Percentiles rank a stretch among this genome's conserved stretches.
Conservation (phyloP, 2,797 vertebrate genomes). For the Rhynchonycteris naso region DNA sequence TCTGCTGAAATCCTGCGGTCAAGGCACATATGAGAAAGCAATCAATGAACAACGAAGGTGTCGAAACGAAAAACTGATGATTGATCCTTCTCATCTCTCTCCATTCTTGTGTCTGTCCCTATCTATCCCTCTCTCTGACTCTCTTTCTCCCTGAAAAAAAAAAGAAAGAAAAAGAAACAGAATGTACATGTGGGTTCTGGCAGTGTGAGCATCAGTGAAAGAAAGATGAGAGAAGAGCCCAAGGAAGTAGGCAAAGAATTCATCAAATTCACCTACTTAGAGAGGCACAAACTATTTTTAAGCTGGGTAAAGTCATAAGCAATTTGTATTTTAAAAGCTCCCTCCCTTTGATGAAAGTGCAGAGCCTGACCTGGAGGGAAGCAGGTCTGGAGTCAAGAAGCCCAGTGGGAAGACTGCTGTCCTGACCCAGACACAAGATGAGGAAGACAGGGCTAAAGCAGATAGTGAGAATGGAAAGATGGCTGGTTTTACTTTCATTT, state of each 20-base stretch:
- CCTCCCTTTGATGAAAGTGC: not conserved
- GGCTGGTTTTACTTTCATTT: not conserved
- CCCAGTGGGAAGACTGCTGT: not conserved
- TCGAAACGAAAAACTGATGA: too few relatives aligned
- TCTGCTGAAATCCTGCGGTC: too few relatives aligned
- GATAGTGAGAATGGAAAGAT: not conserved
- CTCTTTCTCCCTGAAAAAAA: too few relatives aligned
- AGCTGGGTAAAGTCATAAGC: not conserved
- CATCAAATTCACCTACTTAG: not conserved
- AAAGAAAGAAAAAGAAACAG: too few relatives aligned
- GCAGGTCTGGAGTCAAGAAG: not conserved
- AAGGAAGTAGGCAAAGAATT: not conserved
- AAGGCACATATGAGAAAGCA: too few relatives aligned
- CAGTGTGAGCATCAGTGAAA: not conserved
- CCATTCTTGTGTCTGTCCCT: too few relatives aligned
- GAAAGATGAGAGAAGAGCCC: not conserved
- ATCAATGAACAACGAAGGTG: too few relatives aligned
- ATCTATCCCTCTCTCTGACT: too few relatives aligned
- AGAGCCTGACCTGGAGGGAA: not conserved
- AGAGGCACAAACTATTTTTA: not conserved
- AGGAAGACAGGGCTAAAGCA: not conserved
- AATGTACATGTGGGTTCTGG: not conserved
- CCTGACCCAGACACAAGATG: not conserved
- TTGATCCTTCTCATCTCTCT: too few relatives aligned
- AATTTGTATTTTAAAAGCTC: not conserved